Evolutionary conservation across 2,888 invertebrate genomes (phyloP), one percentile per base, ranked within the genome.

Genomic region (Pseudeuparius sepicola): DNA sequence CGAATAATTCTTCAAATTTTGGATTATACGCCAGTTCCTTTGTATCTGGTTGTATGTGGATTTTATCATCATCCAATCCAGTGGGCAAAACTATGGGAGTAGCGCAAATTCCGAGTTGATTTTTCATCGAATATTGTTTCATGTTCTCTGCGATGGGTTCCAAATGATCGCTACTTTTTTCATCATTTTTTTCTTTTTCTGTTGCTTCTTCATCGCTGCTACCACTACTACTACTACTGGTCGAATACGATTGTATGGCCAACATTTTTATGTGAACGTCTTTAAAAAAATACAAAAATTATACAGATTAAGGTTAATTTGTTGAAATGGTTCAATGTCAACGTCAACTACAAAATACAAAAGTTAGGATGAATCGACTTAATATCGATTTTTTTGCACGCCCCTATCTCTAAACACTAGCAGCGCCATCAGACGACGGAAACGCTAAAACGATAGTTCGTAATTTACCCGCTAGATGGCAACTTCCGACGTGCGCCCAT

Each of bases 1-100:
- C 86, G 67, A 81, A 98, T 2, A 98, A 66, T 56, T 97, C 92
- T 36, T 97, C 94, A 62, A 75, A 96, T 54, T 83, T 93, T 1
- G 96, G 89, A 67, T 98, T 98, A 57, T 83, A 84, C 43, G 69
- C 68, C 2, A 98, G 63, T 64, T 94, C 93, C 56, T 86, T 84
- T 0, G 75, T 68, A 24, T 75, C 78, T 2, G 84, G 77, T 60
- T 89, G 84, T 44, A 96, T 66, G 39, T 84, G 75, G 9, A 76
- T 66, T 37, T 77, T 64, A 14, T 76, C 74, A 39, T 82, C 76
- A 46, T 78, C 76, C 35, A 78, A 69, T 31, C 80, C 83, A 44
- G 79, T 78, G 2, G 89, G 85, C 45, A 86, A 73, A 3, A 90
- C 88, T 25, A 75, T 68, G 1, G 92, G 92, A 1, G 90, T 85